phyloP scores from a whole-genome alignment of 2,113 vertebrate genomes.

The Condylura cristata region DNA sequence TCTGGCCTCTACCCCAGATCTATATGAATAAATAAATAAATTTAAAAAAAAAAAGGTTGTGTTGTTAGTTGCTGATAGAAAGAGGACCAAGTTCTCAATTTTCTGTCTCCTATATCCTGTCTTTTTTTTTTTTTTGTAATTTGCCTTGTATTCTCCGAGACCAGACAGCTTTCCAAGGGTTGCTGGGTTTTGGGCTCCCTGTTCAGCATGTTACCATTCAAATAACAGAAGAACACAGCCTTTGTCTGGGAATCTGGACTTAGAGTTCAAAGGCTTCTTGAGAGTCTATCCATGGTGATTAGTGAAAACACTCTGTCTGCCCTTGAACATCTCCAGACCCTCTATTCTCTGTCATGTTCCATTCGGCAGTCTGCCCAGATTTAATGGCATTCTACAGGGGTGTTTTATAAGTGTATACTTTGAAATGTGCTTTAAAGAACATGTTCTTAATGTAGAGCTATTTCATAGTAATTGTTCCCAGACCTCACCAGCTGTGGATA shows the following conservation, averaged over 20 bases:
- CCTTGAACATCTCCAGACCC: not conserved
- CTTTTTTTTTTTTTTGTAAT: not conserved
- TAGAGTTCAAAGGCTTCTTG: not conserved
- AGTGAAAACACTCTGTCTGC: not conserved
- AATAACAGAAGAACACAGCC: not conserved
- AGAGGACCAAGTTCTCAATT: not conserved
- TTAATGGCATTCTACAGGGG: not conserved
- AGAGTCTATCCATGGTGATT: not conserved
- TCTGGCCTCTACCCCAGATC: too few relatives aligned
- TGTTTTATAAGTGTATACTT: not conserved
- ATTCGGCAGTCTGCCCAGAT: conserved; percentile 53
- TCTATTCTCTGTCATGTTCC: not conserved
- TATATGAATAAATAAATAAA: too few relatives aligned
- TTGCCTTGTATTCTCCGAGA: not conserved
- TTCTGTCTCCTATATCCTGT: not conserved
- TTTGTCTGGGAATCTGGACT: not conserved
- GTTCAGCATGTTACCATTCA: not conserved
- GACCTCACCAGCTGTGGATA: not conserved
- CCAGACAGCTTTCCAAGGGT: not conserved
- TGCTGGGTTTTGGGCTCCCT: not conserved
- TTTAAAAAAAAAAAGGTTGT: too few relatives aligned
- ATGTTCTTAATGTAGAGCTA: not conserved
- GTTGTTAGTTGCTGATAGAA: not conserved
- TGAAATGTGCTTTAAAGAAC: conserved; percentile 35
- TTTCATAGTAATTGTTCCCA: not conserved